A percentile compares a stretch with the other conserved stretches of the same genome.
Evolutionary conservation across 2,113 vertebrate genomes (phyloP).

Genomic region (Motacilla tschutschensis): DNA sequence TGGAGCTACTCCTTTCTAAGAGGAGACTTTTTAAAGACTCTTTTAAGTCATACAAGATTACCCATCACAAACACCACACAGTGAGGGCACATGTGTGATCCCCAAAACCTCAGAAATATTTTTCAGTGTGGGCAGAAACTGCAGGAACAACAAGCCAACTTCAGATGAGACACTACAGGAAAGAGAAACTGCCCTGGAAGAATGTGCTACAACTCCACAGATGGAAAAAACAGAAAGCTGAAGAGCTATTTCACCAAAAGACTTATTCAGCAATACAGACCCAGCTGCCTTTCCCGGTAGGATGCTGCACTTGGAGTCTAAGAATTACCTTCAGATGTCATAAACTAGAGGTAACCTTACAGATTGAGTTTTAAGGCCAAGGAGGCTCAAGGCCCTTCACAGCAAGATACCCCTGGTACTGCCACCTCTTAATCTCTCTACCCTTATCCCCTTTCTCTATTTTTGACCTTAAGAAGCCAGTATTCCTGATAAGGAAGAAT

Average conservation of each 20-base stretch:
- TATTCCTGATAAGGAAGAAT: neutral
- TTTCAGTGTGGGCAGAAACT: neutral
- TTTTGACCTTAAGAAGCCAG: neutral
- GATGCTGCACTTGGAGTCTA: neutral
- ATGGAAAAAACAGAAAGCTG: neutral
- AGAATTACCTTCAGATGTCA: neutral
- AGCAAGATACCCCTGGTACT: neutral
- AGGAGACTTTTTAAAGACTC: neutral
- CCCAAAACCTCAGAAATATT: neutral
- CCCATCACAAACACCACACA: neutral
- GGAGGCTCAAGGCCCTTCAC: neutral
- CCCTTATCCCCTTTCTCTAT: neutral
- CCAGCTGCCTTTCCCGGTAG: neutral
- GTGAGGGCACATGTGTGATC: rapidly evolving
- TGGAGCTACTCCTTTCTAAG: neutral
- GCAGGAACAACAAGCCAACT: neutral
- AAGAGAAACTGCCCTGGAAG: neutral
- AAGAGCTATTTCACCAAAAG: neutral
- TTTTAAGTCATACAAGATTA: neutral
- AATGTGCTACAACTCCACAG: neutral
- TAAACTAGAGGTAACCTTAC: neutral
- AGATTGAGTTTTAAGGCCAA: neutral
- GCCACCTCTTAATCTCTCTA: neutral
- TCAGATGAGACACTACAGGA: neutral
- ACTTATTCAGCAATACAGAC: neutral